Evolutionary conservation across 2,113 vertebrate genomes (phyloP).

Genomic region (Natator depressus): DNA sequence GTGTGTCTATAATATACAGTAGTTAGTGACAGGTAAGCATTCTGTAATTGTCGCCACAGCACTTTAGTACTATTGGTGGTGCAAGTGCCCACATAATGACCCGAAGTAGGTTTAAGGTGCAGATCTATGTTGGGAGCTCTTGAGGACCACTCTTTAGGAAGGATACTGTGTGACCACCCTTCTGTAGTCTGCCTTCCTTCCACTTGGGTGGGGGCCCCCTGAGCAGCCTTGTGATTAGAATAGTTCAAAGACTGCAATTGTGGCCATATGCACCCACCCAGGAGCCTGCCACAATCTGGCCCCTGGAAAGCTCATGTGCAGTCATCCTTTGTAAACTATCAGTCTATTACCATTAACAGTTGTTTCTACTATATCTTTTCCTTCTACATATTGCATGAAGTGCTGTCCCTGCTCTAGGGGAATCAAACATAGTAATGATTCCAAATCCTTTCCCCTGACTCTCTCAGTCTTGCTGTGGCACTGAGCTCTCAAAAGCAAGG

Average conservation of each 20-base stretch:
- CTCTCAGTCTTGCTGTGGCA: neutral
- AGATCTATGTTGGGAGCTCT: no score
- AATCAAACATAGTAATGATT: neutral
- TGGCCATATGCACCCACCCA: neutral
- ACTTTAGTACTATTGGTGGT: neutral
- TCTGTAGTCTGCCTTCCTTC: neutral
- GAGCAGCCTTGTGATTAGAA: neutral
- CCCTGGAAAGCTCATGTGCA: neutral
- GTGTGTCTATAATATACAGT: neutral
- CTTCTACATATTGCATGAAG: neutral
- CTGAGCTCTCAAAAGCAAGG: neutral
- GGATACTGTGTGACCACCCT: no score
- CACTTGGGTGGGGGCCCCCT: accelerated
- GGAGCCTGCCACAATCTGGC: neutral
- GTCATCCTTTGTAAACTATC: neutral
- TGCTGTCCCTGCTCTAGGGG: neutral
- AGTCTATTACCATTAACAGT: neutral
- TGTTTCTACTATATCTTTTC: neutral
- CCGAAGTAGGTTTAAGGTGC: no score
- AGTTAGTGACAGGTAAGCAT: neutral
- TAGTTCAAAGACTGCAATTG: neutral
- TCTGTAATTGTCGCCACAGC: neutral
- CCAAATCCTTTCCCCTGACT: neutral
- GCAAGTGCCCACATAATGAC: neutral
- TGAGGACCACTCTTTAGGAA: no score